Percentiles rank a stretch among this genome's conserved stretches.
Conservation (phyloP, 2,113 vertebrate genomes). For the Agelaius tricolor region DNA sequence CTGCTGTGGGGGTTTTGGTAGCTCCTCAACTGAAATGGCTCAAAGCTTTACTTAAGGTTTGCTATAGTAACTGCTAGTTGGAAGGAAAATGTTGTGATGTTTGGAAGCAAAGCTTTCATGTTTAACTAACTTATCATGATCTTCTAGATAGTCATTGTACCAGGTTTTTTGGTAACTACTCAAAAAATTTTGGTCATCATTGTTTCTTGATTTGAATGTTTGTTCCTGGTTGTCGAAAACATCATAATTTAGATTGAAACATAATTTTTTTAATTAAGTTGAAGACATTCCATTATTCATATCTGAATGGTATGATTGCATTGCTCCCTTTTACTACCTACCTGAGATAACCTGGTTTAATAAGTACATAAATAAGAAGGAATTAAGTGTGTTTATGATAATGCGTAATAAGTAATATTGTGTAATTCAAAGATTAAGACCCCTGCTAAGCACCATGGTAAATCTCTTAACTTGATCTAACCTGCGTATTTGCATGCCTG, state of each 20-base stretch:
- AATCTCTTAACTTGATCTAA: not conserved
- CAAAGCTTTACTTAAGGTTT: not conserved
- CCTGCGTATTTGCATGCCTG: not conserved
- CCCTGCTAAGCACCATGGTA: not conserved
- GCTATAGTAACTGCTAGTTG: not conserved
- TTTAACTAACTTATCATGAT: not conserved
- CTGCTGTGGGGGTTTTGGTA: not conserved
- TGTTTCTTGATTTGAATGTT: not conserved
- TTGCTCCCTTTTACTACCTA: not conserved
- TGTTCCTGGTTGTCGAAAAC: not conserved
- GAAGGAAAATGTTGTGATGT: not conserved
- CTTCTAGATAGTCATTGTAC: not conserved
- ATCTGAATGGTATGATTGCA: not conserved
- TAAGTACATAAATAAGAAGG: not conserved
- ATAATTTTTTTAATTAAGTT: not conserved
- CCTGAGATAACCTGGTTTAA: not conserved
- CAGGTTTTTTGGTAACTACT: not conserved
- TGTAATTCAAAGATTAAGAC: constrained; percentile 9
- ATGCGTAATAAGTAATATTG: not conserved
- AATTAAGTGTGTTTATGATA: not conserved
- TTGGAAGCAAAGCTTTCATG: not conserved
- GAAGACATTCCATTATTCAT: not conserved
- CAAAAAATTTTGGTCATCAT: not conserved
- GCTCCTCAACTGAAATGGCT: not conserved
- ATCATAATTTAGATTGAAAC: not conserved